Evolutionary conservation across 2,113 vertebrate genomes (phyloP).

Genomic region (Piprites chloris): DNA sequence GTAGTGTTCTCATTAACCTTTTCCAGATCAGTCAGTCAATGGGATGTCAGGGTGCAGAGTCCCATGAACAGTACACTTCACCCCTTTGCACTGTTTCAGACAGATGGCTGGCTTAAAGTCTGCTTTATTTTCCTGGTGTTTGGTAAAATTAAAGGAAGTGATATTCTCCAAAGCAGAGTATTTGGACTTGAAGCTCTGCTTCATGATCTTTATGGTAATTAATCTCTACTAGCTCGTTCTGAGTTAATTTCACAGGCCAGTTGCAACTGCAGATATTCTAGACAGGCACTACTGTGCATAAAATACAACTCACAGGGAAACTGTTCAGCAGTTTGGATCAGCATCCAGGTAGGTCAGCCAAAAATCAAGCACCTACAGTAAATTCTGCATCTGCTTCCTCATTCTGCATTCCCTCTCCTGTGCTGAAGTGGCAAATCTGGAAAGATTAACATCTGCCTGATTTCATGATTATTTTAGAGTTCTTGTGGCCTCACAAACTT

Average conservation of each 20-base stretch:
- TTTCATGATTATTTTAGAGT: conserved; percentile 72
- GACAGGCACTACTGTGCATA: background rate
- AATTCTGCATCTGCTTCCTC: conserved; percentile 25
- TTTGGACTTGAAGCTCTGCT: background rate
- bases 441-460: conserved; percentile 72
- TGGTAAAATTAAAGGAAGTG: background rate
- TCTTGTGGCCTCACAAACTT: conserved; percentile 85
- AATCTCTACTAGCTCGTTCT: background rate
- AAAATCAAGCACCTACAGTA: conserved; percentile 17
- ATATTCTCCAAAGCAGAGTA: background rate
- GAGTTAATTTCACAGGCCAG: conserved; percentile 3
- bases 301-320: background rate
- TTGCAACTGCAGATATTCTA: background rate
- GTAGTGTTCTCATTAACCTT: conserved; percentile 71
- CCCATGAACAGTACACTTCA: conserved; percentile 8
- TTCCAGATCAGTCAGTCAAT: conserved; percentile 73
- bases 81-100: background rate
- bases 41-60: conserved; percentile 19
- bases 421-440: conserved; percentile 71
- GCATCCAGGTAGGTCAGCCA: conserved; percentile 25
- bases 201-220: background rate
- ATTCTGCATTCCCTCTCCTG: conserved; percentile 20
- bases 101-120: background rate
- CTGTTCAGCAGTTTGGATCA: conserved; percentile 2
- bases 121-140: conserved; percentile 1